Base-by-base conservation (phyloP, 2,113 vertebrate genomes). In the Halichoerus grypus region DNA sequence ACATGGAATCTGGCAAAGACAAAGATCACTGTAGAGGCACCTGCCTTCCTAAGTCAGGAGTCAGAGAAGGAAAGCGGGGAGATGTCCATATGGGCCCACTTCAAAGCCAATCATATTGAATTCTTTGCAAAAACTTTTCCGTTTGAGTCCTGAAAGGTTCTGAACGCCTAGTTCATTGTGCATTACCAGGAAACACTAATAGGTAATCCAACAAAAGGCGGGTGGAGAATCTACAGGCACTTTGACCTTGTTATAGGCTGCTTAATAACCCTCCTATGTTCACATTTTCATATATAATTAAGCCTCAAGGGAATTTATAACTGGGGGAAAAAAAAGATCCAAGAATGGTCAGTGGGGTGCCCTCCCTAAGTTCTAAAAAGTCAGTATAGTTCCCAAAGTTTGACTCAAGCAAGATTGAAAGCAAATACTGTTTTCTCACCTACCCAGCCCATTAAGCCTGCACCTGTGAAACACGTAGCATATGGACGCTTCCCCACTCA, bases 251-350 rank as follows among this genome's bases (percentile, higher is more conserved):
- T 69, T n/a, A 28, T 13, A 65, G 15, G 53, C 69, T 83, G 33
- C 51, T 79, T 42, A 72, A 86, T 42, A 28, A 57, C 28, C 24
- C 18, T 55, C 42, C 65, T 67, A 4, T 71, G 63, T 94, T 91
- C 89, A 79, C 33, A 88, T 76, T 88, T 91, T 42, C 46, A 36
- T 63, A 21, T 88, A 46, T n/a, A 91, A 96, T 51, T 81, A 91
- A 92, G 76, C 74, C 93, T 81, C 33, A 90, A 46, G 49, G 26
- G 22, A 91, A 88, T 72, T 74, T 79, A 53, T 42, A 86, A 85
- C 11, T 65, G 16, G 59, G 19, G 39, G 12, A 69, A 86, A 39
- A 24, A 3, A 36, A 18, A 87, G 24, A 72, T 31, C 26, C 15
- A 55, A 83, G 74, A 89, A 76, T 46, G 13, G 26, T n/a, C n/a